Percentiles rank a stretch among this genome's conserved stretches.
Evolutionary conservation across 2,113 vertebrate species (phyloP).

Genomic region (Oreotrochilus melanogaster): DNA sequence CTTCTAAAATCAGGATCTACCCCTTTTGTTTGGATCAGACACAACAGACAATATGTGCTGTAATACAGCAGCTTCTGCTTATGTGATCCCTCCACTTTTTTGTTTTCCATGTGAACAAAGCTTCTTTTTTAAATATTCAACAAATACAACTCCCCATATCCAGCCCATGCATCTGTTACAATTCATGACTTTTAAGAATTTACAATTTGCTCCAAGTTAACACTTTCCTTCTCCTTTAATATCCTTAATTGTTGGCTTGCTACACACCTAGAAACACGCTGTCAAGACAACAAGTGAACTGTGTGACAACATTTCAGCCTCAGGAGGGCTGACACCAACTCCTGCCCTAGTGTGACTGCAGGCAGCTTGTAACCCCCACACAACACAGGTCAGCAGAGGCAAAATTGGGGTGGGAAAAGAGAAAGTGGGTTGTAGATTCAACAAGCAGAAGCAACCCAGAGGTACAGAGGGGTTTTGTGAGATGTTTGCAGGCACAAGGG

Average conservation of each 20-base stretch:
- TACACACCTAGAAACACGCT: neutral
- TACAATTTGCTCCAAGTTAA: neutral
- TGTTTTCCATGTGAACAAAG: neutral
- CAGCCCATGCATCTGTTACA: neutral
- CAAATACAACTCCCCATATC: neutral
- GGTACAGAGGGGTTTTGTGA: neutral
- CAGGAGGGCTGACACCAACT: neutral
- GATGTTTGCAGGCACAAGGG: neutral
- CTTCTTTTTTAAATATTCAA: neutral
- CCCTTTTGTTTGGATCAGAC: neutral
- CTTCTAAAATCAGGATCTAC: neutral
- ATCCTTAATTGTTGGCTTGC: neutral
- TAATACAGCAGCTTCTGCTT: neutral
- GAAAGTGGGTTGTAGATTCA: rapidly evolving
- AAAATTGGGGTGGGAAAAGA: neutral
- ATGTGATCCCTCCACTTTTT: neutral
- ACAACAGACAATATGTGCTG: rapidly evolving
- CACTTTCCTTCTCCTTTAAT: neutral
- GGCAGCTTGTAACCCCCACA: neutral
- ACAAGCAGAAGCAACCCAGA: neutral
- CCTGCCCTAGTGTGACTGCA: neutral
- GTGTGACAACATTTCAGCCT: neutral
- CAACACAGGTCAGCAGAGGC: neutral
- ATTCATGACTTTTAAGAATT: neutral
- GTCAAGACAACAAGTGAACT: neutral